Evolutionary conservation across 2,797 vertebrate genomes (phyloP), one percentile per base, ranked within the genome.

Genomic region (Sternarchorhynchus goeldii): DNA sequence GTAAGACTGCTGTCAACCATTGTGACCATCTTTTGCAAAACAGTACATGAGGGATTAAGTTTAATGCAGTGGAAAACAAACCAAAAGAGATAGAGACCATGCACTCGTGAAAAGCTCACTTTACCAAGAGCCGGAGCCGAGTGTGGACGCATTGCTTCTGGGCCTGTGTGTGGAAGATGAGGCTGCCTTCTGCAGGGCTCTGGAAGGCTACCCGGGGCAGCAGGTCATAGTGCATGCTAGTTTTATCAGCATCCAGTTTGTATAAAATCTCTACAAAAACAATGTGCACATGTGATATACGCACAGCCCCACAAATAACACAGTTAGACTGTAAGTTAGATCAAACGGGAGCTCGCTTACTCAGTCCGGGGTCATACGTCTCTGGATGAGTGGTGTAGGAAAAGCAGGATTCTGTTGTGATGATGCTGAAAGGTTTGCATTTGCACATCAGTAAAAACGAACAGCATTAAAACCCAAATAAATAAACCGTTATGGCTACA

Each of bases 401-500:
- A 77, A 96, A 96, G 84, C 96, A 97, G 1, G 93, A 93, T 81
- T 88, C 85, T 72, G 91, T 95, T 85, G 89, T 86, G 88, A 97
- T 91, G 85, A 90, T 89, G 89, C 89, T 92, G 62, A 10, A 81
- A 21, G 67, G 18, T 65, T 82, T 65, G 5, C 6, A 73, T 31
- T 17, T 62, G 4, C 7, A 29, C 20, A 41, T 50, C 25, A 63
- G 64, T 6, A 65, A 63, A 75, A 83, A 34, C 18, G 12, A 8
- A 45, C 7, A 17, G 31, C 5, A n/a, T 16, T 25, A n/a, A 8
- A 34, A 29, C 14, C 10, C 21, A 57, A 18, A 53, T 8, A 14
- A 45, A 17, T 25, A n/a, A n/a, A n/a, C n/a, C n/a, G n/a, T n/a
- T 57, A 8, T 55, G 3, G 20, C 3, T 25, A 25, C 12, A 29